These are phyloP conservation scores for Archips crataeganus DNA, from an alignment of 2,888 invertebrate species.

Conservation along the genomic window DNA sequence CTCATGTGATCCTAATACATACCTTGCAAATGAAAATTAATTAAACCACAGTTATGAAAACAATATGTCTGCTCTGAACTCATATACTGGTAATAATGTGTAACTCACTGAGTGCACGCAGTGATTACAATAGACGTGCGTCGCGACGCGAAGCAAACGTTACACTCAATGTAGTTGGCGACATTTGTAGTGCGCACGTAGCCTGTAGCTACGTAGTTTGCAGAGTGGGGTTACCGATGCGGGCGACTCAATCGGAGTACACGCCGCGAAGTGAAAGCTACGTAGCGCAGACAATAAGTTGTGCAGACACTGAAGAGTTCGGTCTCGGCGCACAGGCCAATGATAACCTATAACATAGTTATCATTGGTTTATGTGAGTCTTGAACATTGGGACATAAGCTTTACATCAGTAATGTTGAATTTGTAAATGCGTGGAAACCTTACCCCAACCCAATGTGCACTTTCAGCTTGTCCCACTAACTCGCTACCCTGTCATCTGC, in stretches of 20 bases:
- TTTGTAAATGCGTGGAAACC: slow-evolving; percentile 22
- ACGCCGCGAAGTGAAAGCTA: slow-evolving; percentile 83
- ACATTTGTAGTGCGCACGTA: slow-evolving; percentile 80
- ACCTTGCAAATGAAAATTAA: slow-evolving; percentile 34
- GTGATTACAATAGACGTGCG: slow-evolving; percentile 82
- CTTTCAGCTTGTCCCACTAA: slow-evolving; percentile 12
- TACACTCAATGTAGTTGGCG: slow-evolving; percentile 79
- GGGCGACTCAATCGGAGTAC: slow-evolving; percentile 80
- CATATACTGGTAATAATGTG: slow-evolving; percentile 81
- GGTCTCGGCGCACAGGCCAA: slow-evolving; percentile 86
- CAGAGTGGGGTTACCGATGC: slow-evolving; percentile 81
- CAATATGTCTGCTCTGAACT: slow-evolving; percentile 63
- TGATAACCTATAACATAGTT: slow-evolving; percentile 87
- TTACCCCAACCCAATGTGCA: slow-evolving; percentile 29
- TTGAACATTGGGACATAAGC: slow-evolving; percentile 74
- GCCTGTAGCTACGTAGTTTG: slow-evolving; percentile 82
- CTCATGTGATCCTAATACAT: slow-evolving; percentile 17
- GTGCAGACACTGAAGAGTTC: slow-evolving; percentile 85
- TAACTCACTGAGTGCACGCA: slow-evolving; percentile 85
- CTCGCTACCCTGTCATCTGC: not conserved
- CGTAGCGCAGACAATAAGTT: slow-evolving; percentile 86
- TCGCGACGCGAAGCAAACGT: slow-evolving; percentile 78
- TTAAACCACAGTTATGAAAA: slow-evolving; percentile 7
- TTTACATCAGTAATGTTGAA: slow-evolving; percentile 48
- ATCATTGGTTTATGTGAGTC: slow-evolving; percentile 84